phyloP scores from a whole-genome alignment of 2,888 invertebrate genomes.

The Axea sp. region DNA sequence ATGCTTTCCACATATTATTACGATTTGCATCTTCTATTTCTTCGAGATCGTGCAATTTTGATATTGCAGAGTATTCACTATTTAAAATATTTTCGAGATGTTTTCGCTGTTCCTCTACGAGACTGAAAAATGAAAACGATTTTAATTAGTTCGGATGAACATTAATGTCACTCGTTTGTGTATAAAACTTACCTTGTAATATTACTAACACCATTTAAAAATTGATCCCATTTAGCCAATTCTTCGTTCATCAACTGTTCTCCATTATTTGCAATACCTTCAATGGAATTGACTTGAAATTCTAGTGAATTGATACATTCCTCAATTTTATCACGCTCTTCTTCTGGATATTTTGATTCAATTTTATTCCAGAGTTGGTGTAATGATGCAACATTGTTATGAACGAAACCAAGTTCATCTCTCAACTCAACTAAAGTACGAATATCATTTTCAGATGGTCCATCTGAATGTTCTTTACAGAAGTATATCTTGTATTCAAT shows the following conservation, averaged over 20 bases:
- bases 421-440: conserved; percentile 82
- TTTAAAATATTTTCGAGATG: conserved; percentile 82
- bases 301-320: conserved; percentile 83
- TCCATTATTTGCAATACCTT: conserved; percentile 83
- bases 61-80: conserved; percentile 84
- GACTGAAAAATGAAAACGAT: no score
- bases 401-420: conserved; percentile 85
- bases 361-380: conserved; percentile 81
- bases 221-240: conserved; percentile 86
- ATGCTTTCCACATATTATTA: conserved; percentile 82
- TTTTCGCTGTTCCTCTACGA: conserved; percentile 71
- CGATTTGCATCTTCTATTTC: conserved; percentile 85
- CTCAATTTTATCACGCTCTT: conserved; percentile 80
- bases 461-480: conserved; percentile 73
- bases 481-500: conserved; percentile 89
- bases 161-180: no score
- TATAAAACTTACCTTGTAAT: conserved; percentile 81
- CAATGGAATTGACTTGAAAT: conserved; percentile 86
- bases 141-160: no score
- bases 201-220: conserved; percentile 83
- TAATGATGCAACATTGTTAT: conserved; percentile 84
- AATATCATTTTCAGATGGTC: conserved; percentile 68
- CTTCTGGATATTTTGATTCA: conserved; percentile 72
- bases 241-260: conserved; percentile 81
- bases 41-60: conserved; percentile 86